phyloP scores from a whole-genome alignment of 2,113 vertebrate species.

The Eublepharis macularius region DNA sequence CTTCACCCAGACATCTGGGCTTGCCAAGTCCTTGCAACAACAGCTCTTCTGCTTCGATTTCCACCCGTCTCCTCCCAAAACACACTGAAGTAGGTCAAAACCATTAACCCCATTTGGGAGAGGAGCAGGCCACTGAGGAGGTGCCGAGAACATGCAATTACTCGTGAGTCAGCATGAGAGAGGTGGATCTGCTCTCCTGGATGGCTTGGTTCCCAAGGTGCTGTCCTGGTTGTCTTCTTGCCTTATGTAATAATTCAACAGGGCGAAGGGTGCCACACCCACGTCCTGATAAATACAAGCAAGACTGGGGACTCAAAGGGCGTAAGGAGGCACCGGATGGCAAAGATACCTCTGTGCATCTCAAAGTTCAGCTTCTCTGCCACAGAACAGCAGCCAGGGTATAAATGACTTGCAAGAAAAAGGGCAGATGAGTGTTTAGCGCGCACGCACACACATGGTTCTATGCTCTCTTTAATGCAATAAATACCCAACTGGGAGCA shows the following conservation, averaged over 20 bases:
- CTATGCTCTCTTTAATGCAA: background rate
- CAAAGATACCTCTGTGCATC: no score
- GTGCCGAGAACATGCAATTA: background rate
- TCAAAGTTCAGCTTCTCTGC: no score
- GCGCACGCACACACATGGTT: no score
- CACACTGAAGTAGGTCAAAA: background rate
- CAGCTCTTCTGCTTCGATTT: background rate
- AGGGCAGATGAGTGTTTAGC: no score
- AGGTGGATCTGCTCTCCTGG: rapidly evolving
- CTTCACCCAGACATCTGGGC: background rate
- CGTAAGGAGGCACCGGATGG: no score
- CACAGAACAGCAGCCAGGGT: no score
- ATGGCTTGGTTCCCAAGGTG: background rate
- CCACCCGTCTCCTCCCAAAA: background rate
- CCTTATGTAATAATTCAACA: background rate
- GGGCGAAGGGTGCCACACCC: background rate
- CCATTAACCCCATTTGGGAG: background rate
- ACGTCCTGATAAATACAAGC: background rate
- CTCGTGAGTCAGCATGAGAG: background rate
- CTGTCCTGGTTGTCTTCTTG: background rate
- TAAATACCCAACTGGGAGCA: background rate
- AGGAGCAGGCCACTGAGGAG: background rate
- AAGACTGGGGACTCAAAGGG: background rate
- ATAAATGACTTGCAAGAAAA: no score
- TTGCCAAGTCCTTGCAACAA: background rate